phyloP scores from a whole-genome alignment of 2,797 vertebrate species.

The Chromobotia macracanthus region DNA sequence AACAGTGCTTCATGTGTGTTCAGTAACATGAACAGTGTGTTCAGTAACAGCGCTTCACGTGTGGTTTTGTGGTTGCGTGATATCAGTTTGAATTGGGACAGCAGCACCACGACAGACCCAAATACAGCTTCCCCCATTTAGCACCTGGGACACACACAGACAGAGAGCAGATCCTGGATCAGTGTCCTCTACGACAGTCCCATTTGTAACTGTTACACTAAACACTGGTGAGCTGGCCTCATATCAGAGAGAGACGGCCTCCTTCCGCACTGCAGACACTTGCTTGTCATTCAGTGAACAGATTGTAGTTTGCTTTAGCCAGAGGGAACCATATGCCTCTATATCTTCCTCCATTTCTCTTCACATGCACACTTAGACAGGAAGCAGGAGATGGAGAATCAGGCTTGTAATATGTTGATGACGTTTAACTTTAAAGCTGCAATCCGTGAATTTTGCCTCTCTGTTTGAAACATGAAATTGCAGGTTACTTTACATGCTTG shows the following conservation, averaged over 20 bases:
- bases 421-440: no score
- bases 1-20: no score
- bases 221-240: conserved; percentile 37
- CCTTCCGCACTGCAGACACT: conserved; percentile 41
- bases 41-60: conserved; percentile 2
- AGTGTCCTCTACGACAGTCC: conserved; percentile 41
- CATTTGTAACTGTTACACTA: conserved; percentile 34
- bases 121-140: conserved; percentile 42
- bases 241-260: conserved; percentile 37
- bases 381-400: background rate
- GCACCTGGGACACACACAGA: conserved; percentile 32
- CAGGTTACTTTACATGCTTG: no score
- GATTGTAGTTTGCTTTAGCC: conserved; percentile 55
- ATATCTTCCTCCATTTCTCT: background rate
- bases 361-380: background rate
- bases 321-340: conserved; percentile 48
- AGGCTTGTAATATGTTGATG: no score
- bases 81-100: conserved; percentile 48
- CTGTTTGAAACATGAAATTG: no score
- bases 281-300: conserved; percentile 53
- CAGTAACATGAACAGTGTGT: no score
- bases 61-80: conserved; percentile 14
- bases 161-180: conserved; percentile 46
- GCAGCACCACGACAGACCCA: conserved; percentile 50
- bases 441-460: no score